Percentiles rank a stretch among this genome's conserved stretches.
phyloP scores from a whole-genome alignment of 1,140 invertebrate species.

The Drosophila nasuta region DNA sequence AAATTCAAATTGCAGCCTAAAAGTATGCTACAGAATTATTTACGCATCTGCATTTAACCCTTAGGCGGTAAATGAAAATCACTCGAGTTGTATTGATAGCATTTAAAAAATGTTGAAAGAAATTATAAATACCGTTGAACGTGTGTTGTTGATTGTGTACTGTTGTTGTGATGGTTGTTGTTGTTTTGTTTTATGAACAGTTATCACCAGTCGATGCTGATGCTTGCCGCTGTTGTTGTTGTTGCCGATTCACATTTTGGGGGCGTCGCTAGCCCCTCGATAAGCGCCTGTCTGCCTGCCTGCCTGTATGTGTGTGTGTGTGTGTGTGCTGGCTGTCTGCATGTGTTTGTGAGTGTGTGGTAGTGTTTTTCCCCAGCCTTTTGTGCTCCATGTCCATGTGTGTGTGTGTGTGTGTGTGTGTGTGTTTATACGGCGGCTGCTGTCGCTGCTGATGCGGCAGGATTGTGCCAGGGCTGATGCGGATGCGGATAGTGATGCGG shows the following conservation, averaged over 20 bases:
- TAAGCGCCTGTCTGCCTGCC: constrained; percentile 5
- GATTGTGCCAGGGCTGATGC: constrained; percentile 85
- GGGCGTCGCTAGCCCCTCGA: constrained; percentile 26
- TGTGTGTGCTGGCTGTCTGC: not conserved
- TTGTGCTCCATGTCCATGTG: not conserved
- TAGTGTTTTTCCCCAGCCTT: not conserved
- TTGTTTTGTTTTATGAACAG: constrained; percentile 43
- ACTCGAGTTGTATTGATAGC: constrained; percentile 22
- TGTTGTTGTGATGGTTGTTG: constrained; percentile 54
- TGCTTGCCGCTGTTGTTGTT: constrained; percentile 5
- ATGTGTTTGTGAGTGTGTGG: not conserved
- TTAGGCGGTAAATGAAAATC: not conserved
- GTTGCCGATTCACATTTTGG: constrained; percentile 12
- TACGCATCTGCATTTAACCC: not conserved
- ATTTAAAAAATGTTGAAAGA: constrained; percentile 31
- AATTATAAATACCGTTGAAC: constrained; percentile 83
- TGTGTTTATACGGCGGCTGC: constrained; percentile 75
- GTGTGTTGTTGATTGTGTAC: constrained; percentile 71
- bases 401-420: not conserved
- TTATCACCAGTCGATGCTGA: constrained; percentile 21
- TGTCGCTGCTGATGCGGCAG: constrained; percentile 74
- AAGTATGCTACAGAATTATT: constrained; percentile 15
- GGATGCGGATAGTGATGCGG: constrained; percentile 82
- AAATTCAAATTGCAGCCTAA: not conserved
- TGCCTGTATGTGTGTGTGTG: not conserved